Conservation (phyloP, 2,888 invertebrate genomes). For the Slavum lentiscoides region DNA sequence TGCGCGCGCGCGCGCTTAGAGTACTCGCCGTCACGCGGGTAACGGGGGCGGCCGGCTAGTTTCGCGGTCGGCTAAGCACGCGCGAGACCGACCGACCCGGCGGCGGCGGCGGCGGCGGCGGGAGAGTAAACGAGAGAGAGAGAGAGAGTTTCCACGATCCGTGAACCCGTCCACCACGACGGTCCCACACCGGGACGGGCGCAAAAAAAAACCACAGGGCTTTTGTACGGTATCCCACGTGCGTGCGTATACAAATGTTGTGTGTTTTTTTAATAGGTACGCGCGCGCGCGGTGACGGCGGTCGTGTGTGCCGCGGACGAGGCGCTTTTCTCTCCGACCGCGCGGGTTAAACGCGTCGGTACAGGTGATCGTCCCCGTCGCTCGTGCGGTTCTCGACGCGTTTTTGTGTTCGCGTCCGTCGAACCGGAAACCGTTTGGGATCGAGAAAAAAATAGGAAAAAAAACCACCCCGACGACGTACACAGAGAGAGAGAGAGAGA, state of each 20-base stretch:
- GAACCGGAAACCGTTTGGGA: conserved; percentile 26
- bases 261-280: too few species aligned
- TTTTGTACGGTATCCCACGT: neutral
- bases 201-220: neutral
- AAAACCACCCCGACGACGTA: neutral
- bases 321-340: neutral
- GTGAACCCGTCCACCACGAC: conserved; percentile 23
- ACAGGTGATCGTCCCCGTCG: conserved; percentile 21
- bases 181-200: neutral
- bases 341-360: too few species aligned
- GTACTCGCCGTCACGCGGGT: neutral
- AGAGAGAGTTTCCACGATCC: conserved; percentile 43
- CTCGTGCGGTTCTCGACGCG: conserved; percentile 37
- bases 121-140: neutral
- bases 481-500: too few species aligned
- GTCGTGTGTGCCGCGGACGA: too few species aligned
- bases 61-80: conserved; percentile 50
- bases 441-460: neutral
- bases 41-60: conserved; percentile 1
- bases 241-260: neutral
- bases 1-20: too few species aligned
- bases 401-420: conserved; percentile 29
- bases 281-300: too few species aligned
- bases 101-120: too few species aligned
- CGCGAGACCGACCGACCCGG: neutral